Base-by-base conservation (phyloP, 2,113 vertebrate species). In the Aldabrachelys gigantea region DNA sequence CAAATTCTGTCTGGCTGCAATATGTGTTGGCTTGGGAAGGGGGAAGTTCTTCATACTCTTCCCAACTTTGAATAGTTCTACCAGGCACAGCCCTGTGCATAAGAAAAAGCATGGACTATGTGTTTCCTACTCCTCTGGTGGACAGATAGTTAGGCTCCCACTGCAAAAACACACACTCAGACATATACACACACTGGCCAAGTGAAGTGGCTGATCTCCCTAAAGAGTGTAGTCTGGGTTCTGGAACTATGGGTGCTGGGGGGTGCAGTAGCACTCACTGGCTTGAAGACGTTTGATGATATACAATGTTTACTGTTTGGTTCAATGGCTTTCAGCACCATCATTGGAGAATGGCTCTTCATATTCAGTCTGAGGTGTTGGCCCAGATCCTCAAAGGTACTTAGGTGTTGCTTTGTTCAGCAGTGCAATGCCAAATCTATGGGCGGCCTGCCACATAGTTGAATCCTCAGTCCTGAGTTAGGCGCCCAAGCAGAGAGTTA, bases 11-110 rank as follows among this genome's bases (percentile, higher is more conserved):
- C 79, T 72, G 52, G 38, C 47, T 89, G 31, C 31, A 54, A 2
- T 3, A 38, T 78, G 2, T 4, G 9, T 6, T 53, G 62, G 82
- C 53, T 27, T 14, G 2, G 0, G 44, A 75, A 0, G 1, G 44
- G 69, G 57, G 57, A 87, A 31, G 14, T 91, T 80, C 54, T 95
- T 91, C 6, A 86, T 89, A 57, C 78, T 56, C 75, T 24, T 16
- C 4, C 10, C 76, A 2, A n/a, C n/a, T 11, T 65, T 62, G 8
- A 0, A 12, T 78, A 22, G 83, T 54, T 78, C 56, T 86, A 1
- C 44, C n/a, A 87, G 88, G 3, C 44, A 92, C 82, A 81, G 56
- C 54, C 0, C 24, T 53, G n/a, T 6, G 50, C 54, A 72, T 16
- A 72, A 72, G n/a, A 72, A 11, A 72, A 35, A 24, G 5, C 38